Percentiles rank a stretch among this genome's conserved stretches.
Evolutionary conservation across 2,113 vertebrate species (phyloP).

Genomic region (mouse (Mus musculus)): GRCm39 chr4:116766501-116767000

Average conservation of each 20-base stretch:
- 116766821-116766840: neutral
- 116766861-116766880: neutral
- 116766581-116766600: neutral
- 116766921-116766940: neutral
- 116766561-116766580: neutral
- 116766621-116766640: neutral
- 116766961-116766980: neutral
- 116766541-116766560: neutral
- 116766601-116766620: neutral
- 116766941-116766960: neutral
- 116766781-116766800: neutral
- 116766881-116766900: neutral
- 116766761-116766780: neutral
- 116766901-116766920: neutral
- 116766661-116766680: slow-evolving; percentile 22
- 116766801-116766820: neutral
- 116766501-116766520: slow-evolving; percentile 16
- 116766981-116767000: neutral
- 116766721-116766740: slow-evolving; percentile 39
- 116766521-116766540: slow-evolving; percentile 13
- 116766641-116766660: neutral
- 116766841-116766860: neutral
- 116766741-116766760: slow-evolving; percentile 53
- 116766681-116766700: slow-evolving; percentile 1
- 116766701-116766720: slow-evolving; percentile 31